Evolutionary conservation across 2,888 invertebrate species (phyloP).

Genomic region (Chesias legatella): DNA sequence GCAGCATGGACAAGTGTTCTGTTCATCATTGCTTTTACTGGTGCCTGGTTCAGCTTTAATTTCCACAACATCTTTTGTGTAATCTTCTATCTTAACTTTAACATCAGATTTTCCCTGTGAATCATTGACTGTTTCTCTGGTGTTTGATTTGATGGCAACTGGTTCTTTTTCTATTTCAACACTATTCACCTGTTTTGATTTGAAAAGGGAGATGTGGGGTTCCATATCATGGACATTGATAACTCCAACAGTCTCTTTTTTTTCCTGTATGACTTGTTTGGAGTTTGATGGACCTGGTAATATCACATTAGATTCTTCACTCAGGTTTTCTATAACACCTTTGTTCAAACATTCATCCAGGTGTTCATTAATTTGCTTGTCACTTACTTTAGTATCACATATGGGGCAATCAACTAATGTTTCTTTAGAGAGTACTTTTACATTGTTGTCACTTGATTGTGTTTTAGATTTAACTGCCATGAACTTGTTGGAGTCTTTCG

Average conservation of each 20-base stretch:
- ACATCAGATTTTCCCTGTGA: neutral
- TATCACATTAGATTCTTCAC: constrained; percentile 21
- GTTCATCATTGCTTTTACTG: constrained; percentile 32
- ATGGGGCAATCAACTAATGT: constrained; percentile 69
- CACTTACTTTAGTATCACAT: constrained; percentile 57
- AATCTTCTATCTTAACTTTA: constrained; percentile 1
- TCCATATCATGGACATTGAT: neutral
- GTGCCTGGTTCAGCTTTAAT: constrained; percentile 32
- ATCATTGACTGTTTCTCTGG: neutral
- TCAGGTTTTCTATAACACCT: constrained; percentile 51
- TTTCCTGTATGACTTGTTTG: constrained; percentile 1
- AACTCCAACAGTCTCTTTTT: constrained; percentile 1
- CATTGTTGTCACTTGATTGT: constrained; percentile 20
- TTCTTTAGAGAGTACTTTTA: constrained; percentile 31
- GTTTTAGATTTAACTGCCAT: constrained; percentile 36
- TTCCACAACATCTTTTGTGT: constrained; percentile 3
- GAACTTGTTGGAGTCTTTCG: constrained; percentile 40
- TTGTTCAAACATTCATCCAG: constrained; percentile 71
- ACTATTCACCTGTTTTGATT: constrained; percentile 2
- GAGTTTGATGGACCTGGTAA: constrained; percentile 6
- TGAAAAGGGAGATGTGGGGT: neutral
- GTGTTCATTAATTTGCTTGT: constrained; percentile 60
- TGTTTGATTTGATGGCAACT: neutral
- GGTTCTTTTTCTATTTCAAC: constrained; percentile 6
- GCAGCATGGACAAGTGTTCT: constrained; percentile 68